Base-by-base conservation (phyloP, 2,888 invertebrate species). In the Drosophila mercatorum region DNA sequence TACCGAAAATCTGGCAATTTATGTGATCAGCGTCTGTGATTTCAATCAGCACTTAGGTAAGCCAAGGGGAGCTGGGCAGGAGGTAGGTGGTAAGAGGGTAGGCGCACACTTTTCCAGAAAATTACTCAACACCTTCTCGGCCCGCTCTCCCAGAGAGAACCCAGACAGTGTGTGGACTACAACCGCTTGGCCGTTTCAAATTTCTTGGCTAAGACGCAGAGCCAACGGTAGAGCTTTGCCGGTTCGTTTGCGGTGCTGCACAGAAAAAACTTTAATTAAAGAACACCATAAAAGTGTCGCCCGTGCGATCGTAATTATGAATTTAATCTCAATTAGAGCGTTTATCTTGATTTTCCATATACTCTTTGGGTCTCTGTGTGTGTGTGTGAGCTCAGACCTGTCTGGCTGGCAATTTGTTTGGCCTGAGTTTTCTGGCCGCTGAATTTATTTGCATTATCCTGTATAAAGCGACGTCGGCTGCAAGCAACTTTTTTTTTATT, bases 221-320 rank as follows among this genome's bases (percentile, higher is more conserved):
- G 26, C 12, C 36, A 28, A 28, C 28, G 11, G 40, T 41, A 28
- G n/a, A 10, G 43, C 46, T 47, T 14, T 14, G 11, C 41, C 17
- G 36, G 38, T 57, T 34, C 56, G 53, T 26, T 53, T 40, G 52
- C 70, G 58, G 66, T 65, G 63, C 75, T 69, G 70, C 68, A 53
- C 65, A 80, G 66, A 60, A 66, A 63, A 66, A 63, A 81, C 77
- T 87, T 92, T 92, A 92, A 92, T 92, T 92, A 92, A 91, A 91
- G 91, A 91, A 91, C 91, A 88, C 90, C 89, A 91, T 92, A 91
- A 91, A 91, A 92, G 90, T 92, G 92, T 92, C 92, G 91, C 91
- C 87, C 85, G 86, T 80, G 86, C 86, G 91, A 90, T 91, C 91
- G 91, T 92, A 92, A 92, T 92, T 92, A 92, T 92, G 91, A 92